Base-by-base conservation (phyloP, 2,888 invertebrate species). In the Dusona sp. region DNA sequence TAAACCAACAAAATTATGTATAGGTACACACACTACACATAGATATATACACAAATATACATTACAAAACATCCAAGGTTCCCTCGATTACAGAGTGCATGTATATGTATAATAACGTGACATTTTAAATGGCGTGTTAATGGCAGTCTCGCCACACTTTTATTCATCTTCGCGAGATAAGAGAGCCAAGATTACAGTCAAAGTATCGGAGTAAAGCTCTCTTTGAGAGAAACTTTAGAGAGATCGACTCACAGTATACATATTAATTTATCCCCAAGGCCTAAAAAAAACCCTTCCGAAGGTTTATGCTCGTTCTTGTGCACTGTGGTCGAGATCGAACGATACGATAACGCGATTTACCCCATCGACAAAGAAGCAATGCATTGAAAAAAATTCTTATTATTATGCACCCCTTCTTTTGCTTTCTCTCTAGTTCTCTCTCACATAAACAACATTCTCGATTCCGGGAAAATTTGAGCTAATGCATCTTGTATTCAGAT, bases 91-190 rank as follows among this genome's bases (percentile, higher is more conserved):
- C 29, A 54, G 16, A 11, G 79, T 13, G 16, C 61, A 36, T 65
- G 54, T 51, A 54, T 51, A n/a, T 29, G 25, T 45, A 74, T 42
- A 78, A 54, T n/a, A 57, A 70, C 72, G 22, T 51, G 83, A 72
- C 83, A 72, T 83, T 78, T 84, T 81, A 81, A 86, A 86, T 78
- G 73, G 86, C 72, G 84, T 86, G 86, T 86, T 84, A 86, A 86
- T 86, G 81, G 78, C 84, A 38, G 65, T 51, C 75, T 65, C 70
- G 72, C 61, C 45, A 73, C 64, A 68, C 78, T 78, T 84, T 84
- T 78, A 84, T 81, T 22, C 70, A 45, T 67, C 67, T 65, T 38
- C 65, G 38, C 48, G 79, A 79, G 78, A 86, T 86, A 86, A 86
- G 84, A 48, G 29, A 81, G 13, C 51, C 36, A 29, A 84, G 57